These are phyloP conservation scores for Alloscopus bannaensis DNA, from an alignment of 2,888 invertebrate species.

Conservation along the genomic window DNA sequence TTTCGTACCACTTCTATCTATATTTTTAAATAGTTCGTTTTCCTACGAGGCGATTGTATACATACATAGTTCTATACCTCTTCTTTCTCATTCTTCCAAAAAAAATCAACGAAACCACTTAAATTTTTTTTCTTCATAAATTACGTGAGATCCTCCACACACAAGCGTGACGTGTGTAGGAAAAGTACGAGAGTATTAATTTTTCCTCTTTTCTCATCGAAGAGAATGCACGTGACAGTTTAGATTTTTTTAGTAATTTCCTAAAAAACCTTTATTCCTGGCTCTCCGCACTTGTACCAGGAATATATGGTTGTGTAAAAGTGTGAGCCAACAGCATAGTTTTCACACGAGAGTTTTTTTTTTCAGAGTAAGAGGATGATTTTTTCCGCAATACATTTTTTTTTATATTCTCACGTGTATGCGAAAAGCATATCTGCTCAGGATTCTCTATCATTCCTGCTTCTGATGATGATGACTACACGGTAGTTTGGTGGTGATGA, in stretches of 20 bases:
- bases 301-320: no score
- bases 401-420: slow-evolving; percentile 20
- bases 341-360: no score
- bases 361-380: no score
- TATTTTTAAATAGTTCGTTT: no score
- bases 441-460: background rate
- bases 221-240: slow-evolving; percentile 57
- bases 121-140: no score
- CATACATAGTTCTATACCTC: slow-evolving; percentile 12
- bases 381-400: no score
- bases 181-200: no score
- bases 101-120: slow-evolving; percentile 20
- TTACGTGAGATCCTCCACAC: no score
- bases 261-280: slow-evolving; percentile 29
- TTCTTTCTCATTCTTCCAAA: background rate
- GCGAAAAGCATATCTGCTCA: slow-evolving; percentile 6
- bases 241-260: slow-evolving; percentile 54
- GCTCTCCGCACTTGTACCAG: background rate
- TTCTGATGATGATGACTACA: slow-evolving; percentile 2
- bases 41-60: no score
- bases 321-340: background rate
- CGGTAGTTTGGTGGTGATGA: background rate
- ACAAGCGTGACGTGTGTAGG: no score
- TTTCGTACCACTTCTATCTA: no score
- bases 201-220: slow-evolving; percentile 13